Percentiles rank a stretch among this genome's conserved stretches.
Evolutionary conservation across 2,888 invertebrate species (phyloP).

Genomic region (Nomada hirtipes): DNA sequence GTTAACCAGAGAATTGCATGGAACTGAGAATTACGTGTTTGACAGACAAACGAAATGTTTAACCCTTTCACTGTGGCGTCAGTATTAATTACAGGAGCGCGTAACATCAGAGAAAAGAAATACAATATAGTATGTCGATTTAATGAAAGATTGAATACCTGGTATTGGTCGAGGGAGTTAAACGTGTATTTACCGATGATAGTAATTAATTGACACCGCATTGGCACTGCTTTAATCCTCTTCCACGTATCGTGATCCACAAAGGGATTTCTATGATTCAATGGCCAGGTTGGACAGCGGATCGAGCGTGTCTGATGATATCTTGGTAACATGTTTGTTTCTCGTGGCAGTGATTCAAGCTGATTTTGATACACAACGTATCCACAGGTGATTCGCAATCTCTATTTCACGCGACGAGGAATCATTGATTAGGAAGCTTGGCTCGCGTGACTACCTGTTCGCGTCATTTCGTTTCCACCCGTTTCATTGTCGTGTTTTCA

Average conservation of each 20-base stretch:
- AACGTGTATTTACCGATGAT: no score
- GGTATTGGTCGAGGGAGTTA: no score
- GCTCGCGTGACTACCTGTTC: conserved; percentile 35
- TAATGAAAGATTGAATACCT: no score
- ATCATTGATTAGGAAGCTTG: conserved; percentile 37
- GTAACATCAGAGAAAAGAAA: no score
- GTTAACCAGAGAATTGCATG: no score
- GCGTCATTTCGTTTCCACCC: background rate
- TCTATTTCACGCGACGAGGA: conserved; percentile 7
- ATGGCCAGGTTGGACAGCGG: background rate
- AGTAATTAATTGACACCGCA: no score
- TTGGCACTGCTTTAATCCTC: background rate
- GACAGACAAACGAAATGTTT: no score
- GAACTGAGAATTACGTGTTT: no score
- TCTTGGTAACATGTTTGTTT: background rate
- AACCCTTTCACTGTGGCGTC: no score
- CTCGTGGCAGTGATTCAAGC: background rate
- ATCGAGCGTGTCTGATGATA: background rate
- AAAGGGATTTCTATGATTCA: conserved; percentile 3
- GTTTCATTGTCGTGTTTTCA: conserved; percentile 10
- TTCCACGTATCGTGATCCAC: background rate
- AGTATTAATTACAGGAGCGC: no score
- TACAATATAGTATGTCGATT: no score
- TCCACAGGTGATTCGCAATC: conserved; percentile 36
- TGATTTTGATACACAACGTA: conserved; percentile 22